These are phyloP conservation scores for Carettochelys insculpta DNA, from an alignment of 2,113 vertebrate species.

Conservation along the genomic window DNA sequence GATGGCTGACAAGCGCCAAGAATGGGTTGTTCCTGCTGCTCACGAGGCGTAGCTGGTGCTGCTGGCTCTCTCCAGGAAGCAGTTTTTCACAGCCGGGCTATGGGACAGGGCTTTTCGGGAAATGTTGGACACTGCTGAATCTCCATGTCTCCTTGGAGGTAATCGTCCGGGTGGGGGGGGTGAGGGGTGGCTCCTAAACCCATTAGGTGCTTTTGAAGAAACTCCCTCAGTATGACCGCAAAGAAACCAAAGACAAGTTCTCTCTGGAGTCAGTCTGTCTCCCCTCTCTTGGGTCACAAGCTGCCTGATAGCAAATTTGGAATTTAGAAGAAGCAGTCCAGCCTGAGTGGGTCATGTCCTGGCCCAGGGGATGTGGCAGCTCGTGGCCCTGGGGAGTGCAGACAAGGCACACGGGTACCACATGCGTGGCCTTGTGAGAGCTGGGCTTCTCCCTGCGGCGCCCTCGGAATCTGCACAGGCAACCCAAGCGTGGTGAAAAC, in stretches of 20 bases:
- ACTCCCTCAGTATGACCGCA: not conserved
- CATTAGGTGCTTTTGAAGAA: rapidly evolving
- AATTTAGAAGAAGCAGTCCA: not conserved
- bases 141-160: no score
- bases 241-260: not conserved
- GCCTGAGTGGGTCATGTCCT: rapidly evolving
- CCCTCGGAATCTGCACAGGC: not conserved
- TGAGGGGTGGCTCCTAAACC: rapidly evolving
- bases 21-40: no score
- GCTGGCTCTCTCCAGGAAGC: not conserved
- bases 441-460: not conserved
- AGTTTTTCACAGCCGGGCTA: not conserved
- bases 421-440: not conserved
- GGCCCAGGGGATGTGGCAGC: not conserved
- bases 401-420: not conserved
- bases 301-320: not conserved
- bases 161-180: no score
- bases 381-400: not conserved
- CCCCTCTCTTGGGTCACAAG: not conserved
- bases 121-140: not conserved
- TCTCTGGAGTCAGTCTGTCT: not conserved
- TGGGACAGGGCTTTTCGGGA: not conserved
- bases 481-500: not conserved
- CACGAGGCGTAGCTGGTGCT: not conserved
- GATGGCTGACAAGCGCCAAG: no score